Base-by-base conservation (phyloP, 2,888 invertebrate species). In the Norana najaformis region DNA sequence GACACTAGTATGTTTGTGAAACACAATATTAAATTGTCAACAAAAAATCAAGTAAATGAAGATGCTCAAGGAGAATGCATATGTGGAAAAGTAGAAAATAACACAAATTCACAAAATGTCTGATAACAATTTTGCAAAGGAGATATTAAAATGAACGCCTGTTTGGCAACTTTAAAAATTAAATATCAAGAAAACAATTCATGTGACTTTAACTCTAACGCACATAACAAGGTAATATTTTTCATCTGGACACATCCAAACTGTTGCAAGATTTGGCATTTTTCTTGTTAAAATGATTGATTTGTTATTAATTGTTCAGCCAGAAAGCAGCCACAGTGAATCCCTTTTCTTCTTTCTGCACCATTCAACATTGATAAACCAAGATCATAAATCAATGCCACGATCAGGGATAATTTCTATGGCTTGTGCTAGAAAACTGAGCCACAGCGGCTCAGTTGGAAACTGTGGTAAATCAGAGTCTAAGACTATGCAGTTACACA, bases 401-500 rank as follows among this genome's bases (percentile, higher is more conserved):
- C 69, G 11, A 69, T 69, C 69, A 69, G 69, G 69, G 30, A 69
- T 69, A 30, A n/a, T 69, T 69, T 69, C 69, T 69, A n/a, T 69
- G 69, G 69, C n/a, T 69, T n/a, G 69, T 69, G 30, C n/a, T n/a
- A 3, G n/a, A 1, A 69, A 13, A 69, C 1, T 0, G 69, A n/a
- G 69, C 69, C 69, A 69, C 69, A 69, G 53, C 53, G 30, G 69
- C 30, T 23, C n/a, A n/a, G 69, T n/a, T 69, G n/a, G 69, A 4
- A 69, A 69, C 69, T 11, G 16, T 16, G 13, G 69, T n/a, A 8
- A n/a, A 30, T 69, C 30, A 47, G 47, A 47, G 47, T 47, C 69
- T 69, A 69, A 69, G 69, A 69, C 69, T 69, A 69, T 69, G 30
- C 69, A 69, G 69, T 69, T 69, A 69, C 69, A 69, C 69, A 69